Percentiles rank a stretch among this genome's conserved stretches.
phyloP scores from a whole-genome alignment of 2,113 vertebrate species.

The Crotalus viridis region DNA sequence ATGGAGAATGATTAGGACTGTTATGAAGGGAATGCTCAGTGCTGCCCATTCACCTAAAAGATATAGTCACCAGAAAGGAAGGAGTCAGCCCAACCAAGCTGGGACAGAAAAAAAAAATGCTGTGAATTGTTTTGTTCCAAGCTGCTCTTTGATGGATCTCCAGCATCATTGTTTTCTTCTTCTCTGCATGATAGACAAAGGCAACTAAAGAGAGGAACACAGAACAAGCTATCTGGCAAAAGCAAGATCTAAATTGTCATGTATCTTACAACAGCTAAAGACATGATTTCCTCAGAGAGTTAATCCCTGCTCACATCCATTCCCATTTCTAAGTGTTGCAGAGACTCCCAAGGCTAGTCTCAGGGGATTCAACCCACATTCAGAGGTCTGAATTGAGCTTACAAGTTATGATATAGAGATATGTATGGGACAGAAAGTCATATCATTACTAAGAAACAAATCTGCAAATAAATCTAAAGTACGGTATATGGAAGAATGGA shows the following conservation, averaged over 20 bases:
- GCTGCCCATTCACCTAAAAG: background rate
- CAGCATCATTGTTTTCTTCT: background rate
- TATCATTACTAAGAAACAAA: background rate
- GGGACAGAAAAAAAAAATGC: background rate
- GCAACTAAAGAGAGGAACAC: background rate
- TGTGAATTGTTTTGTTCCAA: background rate
- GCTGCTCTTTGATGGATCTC: background rate
- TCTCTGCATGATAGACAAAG: background rate
- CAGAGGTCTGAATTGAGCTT: too few species aligned
- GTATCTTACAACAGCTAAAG: background rate
- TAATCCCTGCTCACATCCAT: background rate
- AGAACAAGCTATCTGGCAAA: background rate
- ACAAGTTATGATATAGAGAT: background rate
- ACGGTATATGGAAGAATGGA: background rate
- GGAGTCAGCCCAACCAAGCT: background rate
- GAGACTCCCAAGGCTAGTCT: background rate
- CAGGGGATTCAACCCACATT: background rate
- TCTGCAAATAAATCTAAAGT: background rate
- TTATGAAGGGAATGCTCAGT: background rate
- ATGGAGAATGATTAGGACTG: background rate
- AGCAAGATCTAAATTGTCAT: background rate
- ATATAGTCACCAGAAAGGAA: background rate
- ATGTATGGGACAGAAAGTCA: background rate
- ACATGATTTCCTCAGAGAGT: background rate
- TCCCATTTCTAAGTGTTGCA: background rate